These are phyloP conservation scores for Sebastes oblongus DNA, from an alignment of 2,797 vertebrate genomes.

Conservation along the genomic window DNA sequence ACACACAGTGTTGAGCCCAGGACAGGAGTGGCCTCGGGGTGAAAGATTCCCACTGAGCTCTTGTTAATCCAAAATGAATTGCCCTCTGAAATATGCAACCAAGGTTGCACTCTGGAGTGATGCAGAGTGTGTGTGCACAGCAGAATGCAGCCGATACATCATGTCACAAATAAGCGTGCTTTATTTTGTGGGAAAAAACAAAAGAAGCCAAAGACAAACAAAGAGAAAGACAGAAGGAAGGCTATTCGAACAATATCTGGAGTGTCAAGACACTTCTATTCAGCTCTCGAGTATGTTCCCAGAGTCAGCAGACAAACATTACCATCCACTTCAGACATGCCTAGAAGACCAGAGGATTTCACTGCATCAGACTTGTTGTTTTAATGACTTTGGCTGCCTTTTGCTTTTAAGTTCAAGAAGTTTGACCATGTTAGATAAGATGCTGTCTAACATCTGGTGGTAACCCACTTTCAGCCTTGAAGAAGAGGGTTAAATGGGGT, in stretches of 20 bases:
- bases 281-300: slow-evolving; percentile 10
- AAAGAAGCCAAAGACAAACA: not conserved
- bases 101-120: slow-evolving; percentile 6
- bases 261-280: slow-evolving; percentile 11
- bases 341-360: not conserved
- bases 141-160: slow-evolving; percentile 6
- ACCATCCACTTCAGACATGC: not conserved
- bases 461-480: not conserved
- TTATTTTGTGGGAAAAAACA: slow-evolving; percentile 5
- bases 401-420: not conserved
- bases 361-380: not conserved
- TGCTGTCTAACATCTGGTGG: not conserved
- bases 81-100: slow-evolving; percentile 25
- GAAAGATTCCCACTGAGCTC: slow-evolving; percentile 28
- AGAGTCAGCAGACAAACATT: slow-evolving; percentile 8
- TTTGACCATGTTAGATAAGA: not conserved
- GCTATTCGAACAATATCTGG: not conserved
- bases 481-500: not conserved
- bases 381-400: slow-evolving; percentile 11
- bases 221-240: not conserved
- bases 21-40: slow-evolving; percentile 3
- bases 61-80: slow-evolving; percentile 52
- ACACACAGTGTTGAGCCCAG: not conserved
- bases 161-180: not conserved
- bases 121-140: not conserved